Evolutionary conservation across 2,797 vertebrate genomes (phyloP), one percentile per base, ranked within the genome.

Genomic region (Gobio occitaniae): DNA sequence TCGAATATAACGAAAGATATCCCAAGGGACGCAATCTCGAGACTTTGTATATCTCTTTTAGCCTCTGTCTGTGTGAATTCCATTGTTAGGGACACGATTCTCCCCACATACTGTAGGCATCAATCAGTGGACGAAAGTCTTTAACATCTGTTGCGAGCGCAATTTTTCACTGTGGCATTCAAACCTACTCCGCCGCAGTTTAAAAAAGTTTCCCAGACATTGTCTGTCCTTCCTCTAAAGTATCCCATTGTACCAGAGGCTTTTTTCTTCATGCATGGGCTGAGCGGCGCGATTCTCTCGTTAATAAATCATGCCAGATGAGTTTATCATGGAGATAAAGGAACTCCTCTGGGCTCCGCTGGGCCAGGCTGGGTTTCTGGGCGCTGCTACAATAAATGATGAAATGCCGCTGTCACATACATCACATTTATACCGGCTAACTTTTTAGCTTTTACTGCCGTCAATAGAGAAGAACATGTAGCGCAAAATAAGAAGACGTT

Each of bases 271-370:
- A 48, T 85, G 86, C 88, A 87, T 74, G 80, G 82, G 86, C 84
- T 87, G 86, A 87, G 86, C 84, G 92, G 93, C 91, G 90, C 92
- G 93, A 95, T 94, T 94, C 93, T 94, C 94, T 94, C 93, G 94
- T 96, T 95, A 95, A 95, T 95, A 96, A 96, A 96, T 96, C 95
- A 96, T 95, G 95, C 95, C 94, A 95, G 94, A 95, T 95, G 95
- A 96, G 95, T 96, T 95, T 95, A 95, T 96, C 95, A 93, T 94
- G 92, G 93, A 95, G 94, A 95, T 95, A 94, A 94, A 94, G 94
- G 94, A 93, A 92, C 91, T 95, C 94, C 95, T 95, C 93, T 95
- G 94, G 95, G 95, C 95, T 88, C 87, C 92, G 88, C 91, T 87
- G 92, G 93, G 94, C 94, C 94, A 94, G 92, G 92, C 93, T 89